phyloP scores from a whole-genome alignment of 2,113 vertebrate genomes.

The Caretta caretta region DNA sequence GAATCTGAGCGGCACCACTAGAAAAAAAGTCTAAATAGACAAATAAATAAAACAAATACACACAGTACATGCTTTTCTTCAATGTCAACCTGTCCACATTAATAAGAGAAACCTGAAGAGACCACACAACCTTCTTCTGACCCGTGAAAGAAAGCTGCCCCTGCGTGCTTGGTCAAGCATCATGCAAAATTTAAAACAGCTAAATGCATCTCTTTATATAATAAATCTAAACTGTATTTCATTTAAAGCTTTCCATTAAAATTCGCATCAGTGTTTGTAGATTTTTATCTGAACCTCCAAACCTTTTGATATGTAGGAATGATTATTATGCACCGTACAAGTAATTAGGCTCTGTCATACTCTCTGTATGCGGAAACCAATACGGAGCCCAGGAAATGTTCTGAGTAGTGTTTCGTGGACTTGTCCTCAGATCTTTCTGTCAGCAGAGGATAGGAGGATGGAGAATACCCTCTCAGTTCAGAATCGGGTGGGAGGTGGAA shows the following conservation, averaged over 20 bases:
- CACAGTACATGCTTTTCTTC: conserved; percentile 31
- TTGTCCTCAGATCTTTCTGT: background rate
- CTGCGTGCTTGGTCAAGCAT: background rate
- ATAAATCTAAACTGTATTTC: conserved; percentile 11
- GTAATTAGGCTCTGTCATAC: conserved; percentile 2
- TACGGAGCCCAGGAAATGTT: conserved; percentile 1
- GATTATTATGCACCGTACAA: conserved; percentile 24
- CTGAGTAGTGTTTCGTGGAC: background rate
- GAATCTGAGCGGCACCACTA: conserved; percentile 29
- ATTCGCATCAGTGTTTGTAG: background rate
- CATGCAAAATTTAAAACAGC: background rate
- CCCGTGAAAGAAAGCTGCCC: background rate
- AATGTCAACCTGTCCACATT: conserved; percentile 14
- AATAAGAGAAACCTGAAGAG: conserved; percentile 29
- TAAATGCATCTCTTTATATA: background rate
- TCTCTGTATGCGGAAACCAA: conserved; percentile 1
- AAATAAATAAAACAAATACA: conserved; percentile 55
- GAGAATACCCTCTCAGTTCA: accelerated
- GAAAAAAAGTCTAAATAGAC: conserved; percentile 36
- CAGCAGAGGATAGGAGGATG: background rate
- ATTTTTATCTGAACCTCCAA: background rate
- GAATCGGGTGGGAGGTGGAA: background rate
- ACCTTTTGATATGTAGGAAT: conserved; percentile 3
- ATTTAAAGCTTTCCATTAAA: conserved; percentile 39
- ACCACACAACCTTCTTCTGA: conserved; percentile 4